Conservation (phyloP, 2,888 invertebrate species). For the Euplagia quadripunctaria region DNA sequence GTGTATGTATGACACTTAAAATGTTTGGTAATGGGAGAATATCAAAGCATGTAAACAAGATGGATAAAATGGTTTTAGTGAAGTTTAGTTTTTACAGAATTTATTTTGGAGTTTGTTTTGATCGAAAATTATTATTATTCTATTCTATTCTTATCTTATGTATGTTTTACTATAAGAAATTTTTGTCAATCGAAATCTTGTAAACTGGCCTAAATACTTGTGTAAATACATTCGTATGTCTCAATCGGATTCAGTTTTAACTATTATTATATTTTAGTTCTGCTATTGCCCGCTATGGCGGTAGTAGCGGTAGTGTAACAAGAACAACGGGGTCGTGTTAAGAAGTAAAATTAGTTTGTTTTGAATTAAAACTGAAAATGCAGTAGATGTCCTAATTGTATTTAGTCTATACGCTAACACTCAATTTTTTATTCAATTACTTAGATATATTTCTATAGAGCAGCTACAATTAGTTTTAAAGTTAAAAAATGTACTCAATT, state of each 20-base stretch:
- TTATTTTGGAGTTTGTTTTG: neutral
- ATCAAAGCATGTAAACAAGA: neutral
- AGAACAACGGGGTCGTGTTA: no score
- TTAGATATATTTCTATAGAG: no score
- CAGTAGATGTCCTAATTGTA: neutral
- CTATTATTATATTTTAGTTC: conserved; percentile 4
- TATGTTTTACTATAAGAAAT: no score
- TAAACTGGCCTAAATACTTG: no score
- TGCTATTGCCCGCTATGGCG: conserved; percentile 15
- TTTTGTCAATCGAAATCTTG: no score
- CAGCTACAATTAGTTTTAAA: no score
- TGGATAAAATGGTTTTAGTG: neutral
- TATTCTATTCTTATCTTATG: no score
- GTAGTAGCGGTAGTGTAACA: neutral
- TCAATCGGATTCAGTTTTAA: neutral
- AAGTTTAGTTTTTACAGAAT: neutral
- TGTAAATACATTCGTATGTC: no score
- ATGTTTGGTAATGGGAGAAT: neutral
- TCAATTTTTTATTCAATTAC: no score
- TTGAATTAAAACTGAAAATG: neutral
- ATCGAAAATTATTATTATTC: neutral
- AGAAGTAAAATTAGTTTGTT: no score
- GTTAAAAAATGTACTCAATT: no score
- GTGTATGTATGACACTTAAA: conserved; percentile 16
- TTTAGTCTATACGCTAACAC: neutral